Conservation (phyloP, 2,113 vertebrate species). For the Ammodytes marinus region DNA sequence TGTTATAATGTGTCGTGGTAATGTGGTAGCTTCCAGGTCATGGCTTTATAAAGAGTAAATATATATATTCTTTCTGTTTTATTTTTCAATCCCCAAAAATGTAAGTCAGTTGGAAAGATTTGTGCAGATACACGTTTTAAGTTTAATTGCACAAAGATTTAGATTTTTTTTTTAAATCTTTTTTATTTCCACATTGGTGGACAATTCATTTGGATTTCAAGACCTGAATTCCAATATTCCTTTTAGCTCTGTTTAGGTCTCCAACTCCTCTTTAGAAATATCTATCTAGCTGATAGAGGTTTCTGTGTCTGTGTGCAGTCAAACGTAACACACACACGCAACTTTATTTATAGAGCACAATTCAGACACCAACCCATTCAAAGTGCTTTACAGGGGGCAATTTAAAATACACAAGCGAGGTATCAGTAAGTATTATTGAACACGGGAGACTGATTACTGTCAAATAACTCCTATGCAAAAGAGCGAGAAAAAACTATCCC, state of each 20-base stretch:
- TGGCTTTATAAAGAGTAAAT: too few species aligned
- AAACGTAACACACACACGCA: not conserved
- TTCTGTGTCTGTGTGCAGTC: too few species aligned
- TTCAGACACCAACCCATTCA: slow-evolving; percentile 26
- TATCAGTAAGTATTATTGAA: slow-evolving; percentile 69
- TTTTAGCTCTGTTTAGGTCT: slow-evolving; percentile 18
- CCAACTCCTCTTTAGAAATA: not conserved
- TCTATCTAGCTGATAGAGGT: not conserved
- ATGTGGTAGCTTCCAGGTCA: too few species aligned
- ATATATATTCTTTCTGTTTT: too few species aligned
- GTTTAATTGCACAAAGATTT: too few species aligned
- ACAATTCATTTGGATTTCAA: too few species aligned
- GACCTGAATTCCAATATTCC: not conserved
- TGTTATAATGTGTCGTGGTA: too few species aligned
- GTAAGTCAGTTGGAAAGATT: too few species aligned
- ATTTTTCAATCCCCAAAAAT: too few species aligned
- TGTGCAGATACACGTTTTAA: too few species aligned
- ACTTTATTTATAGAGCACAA: not conserved
- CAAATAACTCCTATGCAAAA: slow-evolving; percentile 80
- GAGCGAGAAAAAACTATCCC: slow-evolving; percentile 48
- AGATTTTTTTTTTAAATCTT: too few species aligned
- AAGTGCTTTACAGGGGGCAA: not conserved
- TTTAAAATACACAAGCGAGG: slow-evolving; percentile 56
- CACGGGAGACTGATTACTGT: slow-evolving; percentile 50
- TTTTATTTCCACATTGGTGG: too few species aligned